phyloP scores from a whole-genome alignment of 2,888 invertebrate genomes.

The Volucella inanis region DNA sequence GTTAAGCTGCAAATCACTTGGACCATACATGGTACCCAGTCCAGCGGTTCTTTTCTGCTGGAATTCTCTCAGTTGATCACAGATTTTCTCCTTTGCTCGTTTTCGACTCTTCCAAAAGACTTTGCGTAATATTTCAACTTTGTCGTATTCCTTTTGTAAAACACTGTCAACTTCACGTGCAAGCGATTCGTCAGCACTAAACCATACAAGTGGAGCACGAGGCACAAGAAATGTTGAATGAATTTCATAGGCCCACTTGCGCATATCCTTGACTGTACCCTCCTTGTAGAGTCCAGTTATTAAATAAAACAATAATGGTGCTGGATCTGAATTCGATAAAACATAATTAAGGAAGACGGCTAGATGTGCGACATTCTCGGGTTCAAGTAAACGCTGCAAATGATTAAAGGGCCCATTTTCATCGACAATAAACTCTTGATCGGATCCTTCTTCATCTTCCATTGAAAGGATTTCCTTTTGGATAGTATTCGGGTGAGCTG shows the following conservation, averaged over 20 bases:
- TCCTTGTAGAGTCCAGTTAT: slow-evolving; percentile 95
- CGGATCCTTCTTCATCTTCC: slow-evolving; percentile 97
- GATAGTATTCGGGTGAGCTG: slow-evolving; percentile 80
- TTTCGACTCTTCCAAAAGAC: slow-evolving; percentile 95
- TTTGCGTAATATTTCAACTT: slow-evolving; percentile 93
- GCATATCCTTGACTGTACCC: slow-evolving; percentile 93
- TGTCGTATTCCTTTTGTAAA: slow-evolving; percentile 92
- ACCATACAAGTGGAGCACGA: slow-evolving; percentile 85
- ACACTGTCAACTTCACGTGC: slow-evolving; percentile 95
- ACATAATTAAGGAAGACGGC: slow-evolving; percentile 97
- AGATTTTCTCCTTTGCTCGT: slow-evolving; percentile 84
- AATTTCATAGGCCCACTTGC: slow-evolving; percentile 99
- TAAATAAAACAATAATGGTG: slow-evolving; percentile 88
- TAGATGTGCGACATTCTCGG: slow-evolving; percentile 90
- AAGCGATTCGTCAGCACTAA: slow-evolving; percentile 87
- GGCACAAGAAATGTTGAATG: slow-evolving; percentile 97
- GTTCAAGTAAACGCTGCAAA: slow-evolving; percentile 91
- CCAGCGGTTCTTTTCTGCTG: slow-evolving; percentile 95
- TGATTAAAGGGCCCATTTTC: slow-evolving; percentile 95
- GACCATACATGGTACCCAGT: slow-evolving; percentile 94
- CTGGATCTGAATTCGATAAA: slow-evolving; percentile 92
- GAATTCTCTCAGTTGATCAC: slow-evolving; percentile 83
- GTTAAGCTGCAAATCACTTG: slow-evolving; percentile 90
- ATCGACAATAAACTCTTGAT: slow-evolving; percentile 90
- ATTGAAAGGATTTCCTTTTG: slow-evolving; percentile 95